Base-by-base conservation (phyloP, 2,888 invertebrate species). In the Stenurella melanura region DNA sequence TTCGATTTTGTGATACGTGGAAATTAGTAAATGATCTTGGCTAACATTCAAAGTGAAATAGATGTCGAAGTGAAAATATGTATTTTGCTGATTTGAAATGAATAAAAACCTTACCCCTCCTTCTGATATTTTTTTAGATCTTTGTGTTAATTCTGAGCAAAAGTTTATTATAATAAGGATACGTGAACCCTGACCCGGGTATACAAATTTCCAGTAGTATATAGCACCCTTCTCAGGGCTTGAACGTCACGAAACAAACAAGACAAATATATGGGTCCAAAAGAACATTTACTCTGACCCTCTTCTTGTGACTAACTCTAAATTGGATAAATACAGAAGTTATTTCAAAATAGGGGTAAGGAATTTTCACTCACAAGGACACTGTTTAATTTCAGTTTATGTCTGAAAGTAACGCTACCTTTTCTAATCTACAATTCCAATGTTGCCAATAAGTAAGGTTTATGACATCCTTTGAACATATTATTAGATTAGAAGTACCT, bases 181-280 rank as follows among this genome's bases (percentile, higher is more conserved):
- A 26, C 21, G 21, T 26, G 21, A 26, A 26, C 21, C 30, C 34
- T 30, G 15, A 30, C 60, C 12, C 34, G 17, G 5, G 64, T 18
- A 21, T 42, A 42, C 64, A 42, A 67, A 3, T 50, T n/a, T 21
- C 67, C 26, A 54, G 26, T 26, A 67, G 56, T 12, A 56, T 67
- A 58, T 58, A 58, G 11, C 10, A 58, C 58, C 54, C 67, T 26
- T 26, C 17, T 54, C 54, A 54, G 54, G 50, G 12, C 17, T 50
- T 18, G 54, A 38, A 67, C 54, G 38, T 54, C 54, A 50, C 26
- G 67, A 67, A n/a, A 54, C 67, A 60, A 70, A 70, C 70, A 70
- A 58, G 70, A 42, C 56, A 70, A 60, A 70, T 70, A 60, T 60
- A 60, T 58, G 17, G 50, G 70, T 21, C 60, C 38, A 60, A 34